Conservation (phyloP, 2,797 vertebrate species). For the Lates japonicus region DNA sequence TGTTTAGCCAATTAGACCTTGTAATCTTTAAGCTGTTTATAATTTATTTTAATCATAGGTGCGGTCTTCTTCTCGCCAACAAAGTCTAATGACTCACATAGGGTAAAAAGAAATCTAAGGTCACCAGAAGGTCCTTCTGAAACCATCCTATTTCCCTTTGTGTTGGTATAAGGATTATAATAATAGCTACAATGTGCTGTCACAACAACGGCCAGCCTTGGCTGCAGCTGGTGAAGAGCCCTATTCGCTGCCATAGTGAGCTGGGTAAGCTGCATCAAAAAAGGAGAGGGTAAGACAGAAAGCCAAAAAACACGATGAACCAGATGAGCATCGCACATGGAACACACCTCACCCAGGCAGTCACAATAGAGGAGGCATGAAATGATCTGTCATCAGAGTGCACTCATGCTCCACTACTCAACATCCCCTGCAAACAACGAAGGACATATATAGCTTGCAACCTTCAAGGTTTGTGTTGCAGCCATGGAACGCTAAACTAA, state of each 20-base stretch:
- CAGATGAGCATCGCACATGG: slow-evolving; percentile 49
- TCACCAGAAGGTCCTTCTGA: slow-evolving; percentile 37
- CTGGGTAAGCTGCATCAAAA: slow-evolving; percentile 82
- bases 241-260: slow-evolving; percentile 92
- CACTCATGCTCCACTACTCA: slow-evolving; percentile 79
- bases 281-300: slow-evolving; percentile 78
- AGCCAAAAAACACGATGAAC: slow-evolving; percentile 68
- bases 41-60: slow-evolving; percentile 13
- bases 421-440: slow-evolving; percentile 20
- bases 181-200: slow-evolving; percentile 62
- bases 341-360: slow-evolving; percentile 64
- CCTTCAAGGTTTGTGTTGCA: slow-evolving; percentile 32
- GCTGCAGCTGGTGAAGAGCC: slow-evolving; percentile 70
- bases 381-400: slow-evolving; percentile 86
- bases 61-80: slow-evolving; percentile 14
- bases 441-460: slow-evolving; percentile 20
- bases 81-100: not conserved
- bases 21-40: not conserved
- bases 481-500: slow-evolving; percentile 70
- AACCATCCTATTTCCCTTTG: slow-evolving; percentile 42
- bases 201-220: slow-evolving; percentile 69
- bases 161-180: slow-evolving; percentile 58
- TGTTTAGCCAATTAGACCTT: not conserved
- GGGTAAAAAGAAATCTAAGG: slow-evolving; percentile 34
- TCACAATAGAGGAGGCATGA: slow-evolving; percentile 80